Conservation (phyloP, 1,140 invertebrate genomes). For the Scaptomyza hsui region DNA sequence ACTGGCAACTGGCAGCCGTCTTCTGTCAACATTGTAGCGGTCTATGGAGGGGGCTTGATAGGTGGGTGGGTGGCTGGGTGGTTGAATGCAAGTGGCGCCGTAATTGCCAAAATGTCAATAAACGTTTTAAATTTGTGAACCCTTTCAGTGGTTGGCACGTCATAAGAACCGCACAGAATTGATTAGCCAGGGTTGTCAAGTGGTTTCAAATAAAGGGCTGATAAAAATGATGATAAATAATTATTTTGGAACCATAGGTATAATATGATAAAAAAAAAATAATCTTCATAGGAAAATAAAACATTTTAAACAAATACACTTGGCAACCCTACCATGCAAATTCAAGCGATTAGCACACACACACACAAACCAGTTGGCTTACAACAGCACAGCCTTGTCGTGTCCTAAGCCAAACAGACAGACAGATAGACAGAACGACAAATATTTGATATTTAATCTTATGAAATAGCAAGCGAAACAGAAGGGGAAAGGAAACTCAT, state of each 20-base stretch:
- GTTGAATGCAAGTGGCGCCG: slow-evolving; percentile 20
- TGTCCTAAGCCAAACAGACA: slow-evolving; percentile 43
- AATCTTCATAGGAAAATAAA: no score
- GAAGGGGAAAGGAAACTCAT: neutral
- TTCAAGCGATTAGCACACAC: slow-evolving; percentile 34
- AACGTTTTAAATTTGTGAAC: slow-evolving; percentile 48
- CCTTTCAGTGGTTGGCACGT: slow-evolving; percentile 35
- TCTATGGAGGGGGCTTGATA: neutral
- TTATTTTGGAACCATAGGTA: no score
- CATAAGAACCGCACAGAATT: slow-evolving; percentile 50
- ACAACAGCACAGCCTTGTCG: slow-evolving; percentile 64
- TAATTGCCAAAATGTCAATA: slow-evolving; percentile 67
- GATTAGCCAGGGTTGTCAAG: slow-evolving; percentile 64
- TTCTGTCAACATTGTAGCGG: slow-evolving; percentile 6
- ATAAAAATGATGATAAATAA: neutral
- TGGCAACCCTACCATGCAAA: slow-evolving; percentile 42
- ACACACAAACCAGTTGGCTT: slow-evolving; percentile 45
- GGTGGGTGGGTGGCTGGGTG: neutral
- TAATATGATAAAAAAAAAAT: no score
- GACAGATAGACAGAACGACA: slow-evolving; percentile 27
- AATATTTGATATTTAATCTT: slow-evolving; percentile 70
- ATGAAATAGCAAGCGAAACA: slow-evolving; percentile 58
- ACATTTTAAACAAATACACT: slow-evolving; percentile 58
- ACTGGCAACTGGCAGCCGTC: slow-evolving; percentile 22
- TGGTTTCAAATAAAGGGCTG: slow-evolving; percentile 1